Evolutionary conservation across 1,140 invertebrate genomes (phyloP).

Genomic region (Oedothorax gibbosus): DNA sequence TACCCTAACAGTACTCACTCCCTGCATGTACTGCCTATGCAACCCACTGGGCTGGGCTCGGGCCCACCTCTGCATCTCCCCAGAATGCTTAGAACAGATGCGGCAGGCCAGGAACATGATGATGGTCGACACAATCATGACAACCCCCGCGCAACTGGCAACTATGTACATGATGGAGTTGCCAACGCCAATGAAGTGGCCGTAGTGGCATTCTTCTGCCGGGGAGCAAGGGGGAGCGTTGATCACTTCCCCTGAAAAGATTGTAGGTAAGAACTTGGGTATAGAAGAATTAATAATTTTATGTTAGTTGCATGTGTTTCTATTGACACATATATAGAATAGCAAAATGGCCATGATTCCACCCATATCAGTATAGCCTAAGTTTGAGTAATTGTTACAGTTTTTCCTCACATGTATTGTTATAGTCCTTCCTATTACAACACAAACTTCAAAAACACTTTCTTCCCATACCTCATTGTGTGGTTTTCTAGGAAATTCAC

Average conservation of each 20-base stretch:
- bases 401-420: too few species aligned
- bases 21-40: conserved; percentile 19
- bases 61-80: conserved; percentile 29
- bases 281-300: neutral
- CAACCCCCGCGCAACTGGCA: conserved; percentile 34
- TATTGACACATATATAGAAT: too few species aligned
- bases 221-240: conserved; percentile 3
- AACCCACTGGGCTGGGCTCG: conserved; percentile 17
- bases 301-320: neutral
- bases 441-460: too few species aligned
- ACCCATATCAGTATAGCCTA: too few species aligned
- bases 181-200: neutral
- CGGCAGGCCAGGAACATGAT: conserved; percentile 45
- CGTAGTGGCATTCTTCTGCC: conserved; percentile 26
- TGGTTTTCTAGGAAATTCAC: too few species aligned
- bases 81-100: conserved; percentile 24
- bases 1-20: neutral
- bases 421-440: too few species aligned
- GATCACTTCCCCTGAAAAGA: conserved; percentile 1
- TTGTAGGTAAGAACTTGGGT: neutral
- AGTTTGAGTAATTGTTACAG: too few species aligned
- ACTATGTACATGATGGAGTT: conserved; percentile 37
- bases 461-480: too few species aligned
- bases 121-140: conserved; percentile 22
- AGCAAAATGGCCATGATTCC: too few species aligned